Evolutionary conservation across 2,888 invertebrate genomes (phyloP), one percentile per base, ranked within the genome.

Genomic region (Drosophila siamana): DNA sequence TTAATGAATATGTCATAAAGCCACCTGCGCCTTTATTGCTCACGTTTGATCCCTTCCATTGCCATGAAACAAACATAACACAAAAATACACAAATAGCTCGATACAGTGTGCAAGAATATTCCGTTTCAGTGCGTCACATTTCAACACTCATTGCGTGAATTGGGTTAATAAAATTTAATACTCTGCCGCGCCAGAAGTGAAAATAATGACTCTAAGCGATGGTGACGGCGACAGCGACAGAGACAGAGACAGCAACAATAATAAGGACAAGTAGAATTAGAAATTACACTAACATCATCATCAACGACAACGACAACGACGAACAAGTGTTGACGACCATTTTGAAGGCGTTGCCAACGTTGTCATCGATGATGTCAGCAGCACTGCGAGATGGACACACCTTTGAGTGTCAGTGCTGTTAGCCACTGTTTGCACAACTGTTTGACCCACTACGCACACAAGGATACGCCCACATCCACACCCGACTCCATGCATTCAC

Each of bases 101-200:
- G 8, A n/a, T 30, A 19, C 43, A 13, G 13, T 15, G 6, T 1
- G 15, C 36, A 46, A 56, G 44, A 40, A 52, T 54, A 48, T 59
- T 8, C 43, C 57, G 33, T 16, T 52, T 36, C 40, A 44, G 51
- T 52, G 64, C 36, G 56, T 72, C 26, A 76, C 65, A 64, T 66
- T 61, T 46, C 59, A 59, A 77, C 73, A 67, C 74, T 51, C 62
- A 55, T 69, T 59, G 65, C 67, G 78, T 67, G 52, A 88, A 89
- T 79, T 82, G 71, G 79, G 87, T 88, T 90, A 91, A 91, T 90
- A 84, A 88, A 90, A 90, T 91, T 88, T 90, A 88, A 86, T 80
- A 78, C 78, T 70, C 74, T 80, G 80, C 86, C 88, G 87, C 90
- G 73, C 90, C 89, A 78, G 74, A 69, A 60, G 59, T 52, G 59